phyloP scores from a whole-genome alignment of 2,888 invertebrate species.

The Drosophila nigritarsus region DNA sequence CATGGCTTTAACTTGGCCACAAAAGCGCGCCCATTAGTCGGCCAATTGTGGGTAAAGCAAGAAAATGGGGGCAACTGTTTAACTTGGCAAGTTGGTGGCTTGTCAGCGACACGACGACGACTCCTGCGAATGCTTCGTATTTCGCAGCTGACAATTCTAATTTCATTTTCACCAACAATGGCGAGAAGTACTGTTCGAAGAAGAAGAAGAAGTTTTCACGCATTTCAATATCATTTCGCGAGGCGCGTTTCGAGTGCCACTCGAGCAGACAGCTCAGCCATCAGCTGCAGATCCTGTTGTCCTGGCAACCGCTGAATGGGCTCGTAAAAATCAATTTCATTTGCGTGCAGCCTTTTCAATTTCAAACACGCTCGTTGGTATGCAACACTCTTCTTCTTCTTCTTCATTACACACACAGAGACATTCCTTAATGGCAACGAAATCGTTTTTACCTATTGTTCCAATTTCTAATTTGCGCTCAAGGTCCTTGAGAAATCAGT shows the following conservation, averaged over 20 bases:
- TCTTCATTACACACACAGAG: not conserved
- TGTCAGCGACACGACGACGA: constrained; percentile 59
- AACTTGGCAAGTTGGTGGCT: constrained; percentile 46
- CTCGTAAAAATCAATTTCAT: constrained; percentile 77
- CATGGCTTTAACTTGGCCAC: constrained; percentile 63
- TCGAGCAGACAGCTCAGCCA: constrained; percentile 53
- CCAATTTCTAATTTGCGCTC: constrained; percentile 75
- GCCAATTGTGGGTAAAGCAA: constrained; percentile 46
- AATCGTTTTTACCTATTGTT: constrained; percentile 70
- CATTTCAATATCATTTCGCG: constrained; percentile 76
- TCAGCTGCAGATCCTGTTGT: constrained; percentile 60
- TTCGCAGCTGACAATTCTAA: constrained; percentile 62
- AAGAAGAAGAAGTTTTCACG: constrained; percentile 26
- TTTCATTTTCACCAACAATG: constrained; percentile 68
- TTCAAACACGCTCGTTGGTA: constrained; percentile 64
- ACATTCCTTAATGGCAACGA: constrained; percentile 72
- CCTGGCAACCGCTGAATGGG: constrained; percentile 58
- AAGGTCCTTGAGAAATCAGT: constrained; percentile 71
- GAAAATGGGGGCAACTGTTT: constrained; percentile 65
- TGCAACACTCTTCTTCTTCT: constrained; percentile 52
- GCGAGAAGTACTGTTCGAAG: constrained; percentile 12
- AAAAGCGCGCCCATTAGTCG: constrained; percentile 58
- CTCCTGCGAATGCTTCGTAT: not conserved
- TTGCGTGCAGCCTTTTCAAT: constrained; percentile 68
- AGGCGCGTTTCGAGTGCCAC: constrained; percentile 60